Evolutionary conservation across 2,113 vertebrate genomes (phyloP).

Genomic region (Trematocara unimaculatum): DNA sequence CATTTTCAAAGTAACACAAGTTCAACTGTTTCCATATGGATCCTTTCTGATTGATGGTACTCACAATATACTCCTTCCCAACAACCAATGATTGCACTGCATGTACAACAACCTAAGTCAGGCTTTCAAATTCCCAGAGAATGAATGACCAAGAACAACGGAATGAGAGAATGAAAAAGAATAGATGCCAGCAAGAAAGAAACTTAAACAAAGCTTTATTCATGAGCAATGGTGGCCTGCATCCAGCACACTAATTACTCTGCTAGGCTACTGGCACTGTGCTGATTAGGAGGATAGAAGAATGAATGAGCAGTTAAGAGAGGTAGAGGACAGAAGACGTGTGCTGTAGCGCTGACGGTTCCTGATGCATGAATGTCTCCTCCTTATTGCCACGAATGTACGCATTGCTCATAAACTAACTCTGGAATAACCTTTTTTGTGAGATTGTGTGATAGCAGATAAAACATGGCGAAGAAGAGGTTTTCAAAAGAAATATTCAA

Average conservation of each 20-base stretch:
- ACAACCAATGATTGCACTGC: neutral
- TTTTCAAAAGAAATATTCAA: neutral
- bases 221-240: constrained; percentile 21
- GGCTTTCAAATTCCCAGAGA: neutral
- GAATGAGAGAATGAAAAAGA: constrained; percentile 6
- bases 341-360: neutral
- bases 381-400: neutral
- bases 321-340: neutral
- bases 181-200: neutral
- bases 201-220: constrained; percentile 45
- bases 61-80: constrained; percentile 20
- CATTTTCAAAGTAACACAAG: constrained; percentile 13
- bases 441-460: neutral
- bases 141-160: constrained; percentile 11
- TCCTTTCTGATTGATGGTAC: constrained; percentile 6
- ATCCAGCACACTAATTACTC: constrained; percentile 41
- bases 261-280: neutral
- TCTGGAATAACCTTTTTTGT: constrained; percentile 13
- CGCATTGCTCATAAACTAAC: neutral
- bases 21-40: constrained; percentile 48
- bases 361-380: neutral
- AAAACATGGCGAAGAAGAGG: neutral
- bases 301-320: neutral
- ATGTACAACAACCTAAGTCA: constrained; percentile 7
- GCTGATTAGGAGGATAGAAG: constrained; percentile 16